Conservation (phyloP, 2,888 invertebrate genomes). For the Zootermopsis nevadensis region DNA sequence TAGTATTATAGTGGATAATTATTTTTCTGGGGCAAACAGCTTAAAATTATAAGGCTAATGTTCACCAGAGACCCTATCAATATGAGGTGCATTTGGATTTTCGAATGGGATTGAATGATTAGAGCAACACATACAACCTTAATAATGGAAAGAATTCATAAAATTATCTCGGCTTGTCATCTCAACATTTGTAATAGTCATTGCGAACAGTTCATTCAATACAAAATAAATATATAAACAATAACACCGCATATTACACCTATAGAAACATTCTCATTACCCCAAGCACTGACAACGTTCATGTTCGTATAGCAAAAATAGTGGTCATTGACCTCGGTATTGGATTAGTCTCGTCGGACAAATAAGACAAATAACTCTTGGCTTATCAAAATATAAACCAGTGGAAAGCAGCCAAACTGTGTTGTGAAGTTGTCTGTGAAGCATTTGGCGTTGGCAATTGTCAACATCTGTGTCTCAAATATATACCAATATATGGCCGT, state of each 20-base stretch:
- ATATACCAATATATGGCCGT: not conserved
- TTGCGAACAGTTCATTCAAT: not conserved
- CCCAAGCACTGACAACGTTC: conserved; percentile 17
- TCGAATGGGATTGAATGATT: not conserved
- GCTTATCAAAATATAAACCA: not conserved
- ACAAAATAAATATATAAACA: not conserved
- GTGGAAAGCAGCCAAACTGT: not conserved
- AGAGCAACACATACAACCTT: not conserved
- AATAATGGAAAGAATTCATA: not conserved
- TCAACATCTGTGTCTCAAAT: too few species aligned
- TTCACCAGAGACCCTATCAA: not conserved
- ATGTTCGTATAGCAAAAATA: not conserved
- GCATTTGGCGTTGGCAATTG: too few species aligned
- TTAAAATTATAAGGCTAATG: not conserved
- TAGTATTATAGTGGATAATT: not conserved
- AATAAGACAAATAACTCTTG: not conserved
- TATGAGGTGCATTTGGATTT: not conserved
- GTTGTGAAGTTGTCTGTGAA: too few species aligned
- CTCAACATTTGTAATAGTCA: not conserved
- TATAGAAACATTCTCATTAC: not conserved
- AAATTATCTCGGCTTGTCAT: not conserved
- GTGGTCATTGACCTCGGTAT: conserved; percentile 15
- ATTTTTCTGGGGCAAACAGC: not conserved
- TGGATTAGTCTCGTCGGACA: not conserved
- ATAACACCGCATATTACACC: not conserved